A percentile compares a stretch with the other conserved stretches of the same genome.
Evolutionary conservation across 2,888 invertebrate species (phyloP).

Genomic region (Pyrgus malvae): DNA sequence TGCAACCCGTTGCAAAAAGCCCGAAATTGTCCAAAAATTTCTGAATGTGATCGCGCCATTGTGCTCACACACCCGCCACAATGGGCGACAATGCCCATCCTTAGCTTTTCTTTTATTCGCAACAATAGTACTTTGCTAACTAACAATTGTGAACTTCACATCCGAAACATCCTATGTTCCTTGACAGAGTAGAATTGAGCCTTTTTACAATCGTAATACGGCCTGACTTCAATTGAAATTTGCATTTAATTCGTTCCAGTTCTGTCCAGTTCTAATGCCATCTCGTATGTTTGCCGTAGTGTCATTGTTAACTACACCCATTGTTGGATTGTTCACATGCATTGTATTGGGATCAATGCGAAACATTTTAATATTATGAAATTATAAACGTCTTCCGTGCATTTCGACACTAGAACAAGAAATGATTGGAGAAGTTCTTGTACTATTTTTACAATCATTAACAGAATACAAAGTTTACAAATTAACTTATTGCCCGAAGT

Average conservation of each 20-base stretch:
- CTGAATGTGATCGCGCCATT: conserved; percentile 73
- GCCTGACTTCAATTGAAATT: conserved; percentile 2
- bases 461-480: too few species aligned
- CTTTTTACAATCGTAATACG: not conserved
- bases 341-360: conserved; percentile 74
- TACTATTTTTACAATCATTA: too few species aligned
- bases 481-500: too few species aligned
- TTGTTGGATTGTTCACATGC: conserved; percentile 71
- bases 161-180: conserved; percentile 34
- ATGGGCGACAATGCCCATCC: conserved; percentile 74
- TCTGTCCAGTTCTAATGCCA: conserved; percentile 48
- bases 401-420: conserved; percentile 36
- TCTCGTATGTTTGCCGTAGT: conserved; percentile 78
- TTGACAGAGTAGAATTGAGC: conserved; percentile 28
- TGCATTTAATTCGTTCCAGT: conserved; percentile 40
- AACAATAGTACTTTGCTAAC: conserved; percentile 74
- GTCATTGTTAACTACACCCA: conserved; percentile 80
- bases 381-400: conserved; percentile 80
- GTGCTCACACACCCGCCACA: conserved; percentile 78
- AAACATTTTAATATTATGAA: conserved; percentile 82
- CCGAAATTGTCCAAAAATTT: conserved; percentile 78
- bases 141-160: conserved; percentile 52
- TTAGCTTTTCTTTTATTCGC: conserved; percentile 75
- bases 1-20: conserved; percentile 80
- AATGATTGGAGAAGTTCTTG: conserved; percentile 36